phyloP scores from a whole-genome alignment of 2,113 vertebrate genomes.

The Astatoreochromis straeleni region DNA sequence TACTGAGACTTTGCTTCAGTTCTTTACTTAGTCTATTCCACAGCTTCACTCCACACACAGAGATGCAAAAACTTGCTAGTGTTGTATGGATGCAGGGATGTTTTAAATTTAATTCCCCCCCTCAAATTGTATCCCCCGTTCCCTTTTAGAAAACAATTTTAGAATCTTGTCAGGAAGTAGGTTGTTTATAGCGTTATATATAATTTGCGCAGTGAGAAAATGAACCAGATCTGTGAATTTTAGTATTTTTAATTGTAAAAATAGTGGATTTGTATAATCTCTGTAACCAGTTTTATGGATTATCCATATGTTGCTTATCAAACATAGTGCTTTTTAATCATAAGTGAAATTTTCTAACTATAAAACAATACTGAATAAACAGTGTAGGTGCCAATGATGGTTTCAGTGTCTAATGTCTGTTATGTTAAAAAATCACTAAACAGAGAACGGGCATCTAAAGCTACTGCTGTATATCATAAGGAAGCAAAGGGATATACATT shows the following conservation, averaged over 20 bases:
- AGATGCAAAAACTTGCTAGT: background rate
- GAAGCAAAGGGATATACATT: background rate
- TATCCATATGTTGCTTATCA: background rate
- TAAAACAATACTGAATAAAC: background rate
- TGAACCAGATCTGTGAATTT: background rate
- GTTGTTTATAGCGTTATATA: background rate
- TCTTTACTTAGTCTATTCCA: background rate
- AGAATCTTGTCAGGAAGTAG: background rate
- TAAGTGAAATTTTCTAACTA: background rate
- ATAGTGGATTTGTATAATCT: background rate
- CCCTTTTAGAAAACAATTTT: background rate
- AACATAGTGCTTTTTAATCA: background rate
- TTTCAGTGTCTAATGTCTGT: background rate
- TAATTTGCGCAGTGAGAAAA: background rate
- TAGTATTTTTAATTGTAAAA: background rate
- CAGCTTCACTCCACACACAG: background rate
- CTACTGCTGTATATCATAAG: background rate
- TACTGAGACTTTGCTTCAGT: background rate
- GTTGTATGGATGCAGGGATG: background rate
- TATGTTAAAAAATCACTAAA: background rate
- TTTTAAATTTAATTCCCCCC: background rate
- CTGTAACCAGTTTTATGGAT: background rate
- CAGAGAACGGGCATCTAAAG: background rate
- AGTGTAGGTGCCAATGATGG: background rate
- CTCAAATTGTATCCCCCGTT: background rate